Evolutionary conservation across 2,113 vertebrate genomes (phyloP).

Genomic region (Neofelis nebulosa): DNA sequence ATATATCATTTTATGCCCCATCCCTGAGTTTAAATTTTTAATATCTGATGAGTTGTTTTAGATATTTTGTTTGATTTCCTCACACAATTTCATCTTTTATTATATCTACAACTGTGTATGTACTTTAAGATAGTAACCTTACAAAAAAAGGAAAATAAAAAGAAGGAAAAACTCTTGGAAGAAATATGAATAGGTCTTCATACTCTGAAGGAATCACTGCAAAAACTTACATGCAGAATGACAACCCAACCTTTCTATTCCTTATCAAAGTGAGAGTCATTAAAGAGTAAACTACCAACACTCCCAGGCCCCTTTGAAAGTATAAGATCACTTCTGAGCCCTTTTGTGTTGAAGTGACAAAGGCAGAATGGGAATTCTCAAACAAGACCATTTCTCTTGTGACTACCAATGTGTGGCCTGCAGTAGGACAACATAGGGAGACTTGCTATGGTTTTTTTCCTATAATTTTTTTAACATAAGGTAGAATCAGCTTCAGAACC

Average conservation of each 20-base stretch:
- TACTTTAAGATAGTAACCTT: not conserved
- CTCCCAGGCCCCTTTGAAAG: not conserved
- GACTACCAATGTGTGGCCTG: not conserved
- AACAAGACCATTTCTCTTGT: not conserved
- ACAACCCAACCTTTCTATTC: not conserved
- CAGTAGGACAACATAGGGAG: not conserved
- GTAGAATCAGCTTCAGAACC: not conserved
- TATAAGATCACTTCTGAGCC: not conserved
- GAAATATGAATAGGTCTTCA: not conserved
- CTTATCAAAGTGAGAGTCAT: not conserved
- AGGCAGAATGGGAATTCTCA: not conserved
- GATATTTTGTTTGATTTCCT: slow-evolving; percentile 45
- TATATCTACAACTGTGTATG: not conserved
- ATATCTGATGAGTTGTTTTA: not conserved
- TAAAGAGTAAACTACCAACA: not conserved
- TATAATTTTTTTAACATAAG: not conserved
- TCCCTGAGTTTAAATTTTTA: slow-evolving; percentile 21
- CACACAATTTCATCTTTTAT: not conserved
- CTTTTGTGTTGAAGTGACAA: not conserved
- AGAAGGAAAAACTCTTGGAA: not conserved
- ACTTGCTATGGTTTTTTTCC: not conserved
- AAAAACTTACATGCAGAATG: not conserved
- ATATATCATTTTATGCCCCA: not conserved
- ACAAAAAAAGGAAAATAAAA: not conserved
- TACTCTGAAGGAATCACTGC: not conserved